Evolutionary conservation across 2,888 invertebrate species (phyloP), one percentile per base, ranked within the genome.

Genomic region (Paralinhomoeus sp.): DNA sequence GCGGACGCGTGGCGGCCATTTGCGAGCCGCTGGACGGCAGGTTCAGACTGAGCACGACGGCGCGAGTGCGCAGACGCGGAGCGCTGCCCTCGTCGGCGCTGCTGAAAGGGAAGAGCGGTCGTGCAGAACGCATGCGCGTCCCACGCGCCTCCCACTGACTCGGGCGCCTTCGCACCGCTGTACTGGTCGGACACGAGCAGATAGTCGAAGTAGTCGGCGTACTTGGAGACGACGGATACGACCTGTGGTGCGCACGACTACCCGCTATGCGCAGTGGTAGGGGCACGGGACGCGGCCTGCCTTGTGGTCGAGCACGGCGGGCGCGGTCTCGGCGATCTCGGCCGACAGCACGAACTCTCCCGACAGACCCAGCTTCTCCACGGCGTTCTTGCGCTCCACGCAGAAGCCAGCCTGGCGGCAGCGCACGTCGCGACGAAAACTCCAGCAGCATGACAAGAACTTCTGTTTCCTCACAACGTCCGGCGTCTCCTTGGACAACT

Each of bases 121-220:
- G n/a, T n/a, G n/a, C n/a, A n/a, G 9, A n/a, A 15, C 9, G 17
- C 18, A 18, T 18, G 7, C 21, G 9, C 9, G 18, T 18, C n/a
- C 33, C n/a, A 41, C 38, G 7, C 41, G 31, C 18, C 44, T n/a
- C 23, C 54, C 50, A 71, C 78, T 74, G 65, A 80, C 77, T 91
- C 91, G 59, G 78, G 76, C 62, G 78, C 77, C 64, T 85, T 82
- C 24, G 75, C 74, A 34, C 93, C 93, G 38, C 50, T 78, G 68
- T 77, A 97, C 62, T 89, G 81, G 69, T 97, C 97, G 44, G 91
- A 89, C 58, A 97, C 75, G 68, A 97, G 93, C 64, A 97, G 79
- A 66, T 79, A 93, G 65, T 97, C 91, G 57, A 97, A 74, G 62
- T 76, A 71, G 47, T 76, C 73, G 54, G 78, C 74, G 69, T 78